A percentile compares a stretch with the other conserved stretches of the same genome.
These are phyloP conservation scores for Ommatoiulus sabulosus DNA, from an alignment of 2,888 invertebrate genomes.

Conservation along the genomic window DNA sequence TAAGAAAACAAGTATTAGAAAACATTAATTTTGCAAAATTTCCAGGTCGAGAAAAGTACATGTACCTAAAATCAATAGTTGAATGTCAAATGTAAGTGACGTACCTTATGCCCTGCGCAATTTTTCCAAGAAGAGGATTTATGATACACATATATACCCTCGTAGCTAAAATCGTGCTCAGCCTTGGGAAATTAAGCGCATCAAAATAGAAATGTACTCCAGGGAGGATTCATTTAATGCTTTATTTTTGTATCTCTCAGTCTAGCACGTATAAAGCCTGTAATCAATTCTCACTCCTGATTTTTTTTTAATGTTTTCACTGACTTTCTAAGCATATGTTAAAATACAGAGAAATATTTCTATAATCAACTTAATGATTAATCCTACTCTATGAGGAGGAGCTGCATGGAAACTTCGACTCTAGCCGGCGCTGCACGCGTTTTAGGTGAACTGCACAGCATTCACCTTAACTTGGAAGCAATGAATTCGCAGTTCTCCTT, in stretches of 20 bases:
- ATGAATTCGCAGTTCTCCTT: too few relatives aligned
- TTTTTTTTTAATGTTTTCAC: background rate
- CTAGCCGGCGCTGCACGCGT: too few relatives aligned
- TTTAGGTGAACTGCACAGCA: too few relatives aligned
- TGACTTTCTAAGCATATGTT: background rate
- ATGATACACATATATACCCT: background rate
- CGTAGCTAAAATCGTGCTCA: background rate
- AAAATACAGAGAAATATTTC: background rate
- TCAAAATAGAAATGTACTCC: conserved; percentile 10
- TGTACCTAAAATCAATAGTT: background rate
- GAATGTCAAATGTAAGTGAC: background rate
- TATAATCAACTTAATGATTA: background rate
- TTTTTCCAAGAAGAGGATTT: too few relatives aligned
- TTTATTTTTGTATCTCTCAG: background rate
- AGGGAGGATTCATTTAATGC: background rate
- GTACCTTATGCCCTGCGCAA: background rate
- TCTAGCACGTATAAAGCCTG: background rate
- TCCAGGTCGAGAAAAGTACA: too few relatives aligned
- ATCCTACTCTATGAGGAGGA: too few relatives aligned
- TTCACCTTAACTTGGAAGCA: too few relatives aligned
- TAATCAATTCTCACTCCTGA: background rate
- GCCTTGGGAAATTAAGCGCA: background rate
- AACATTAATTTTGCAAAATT: too few relatives aligned
- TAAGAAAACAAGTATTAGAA: too few relatives aligned
- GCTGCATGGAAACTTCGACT: too few relatives aligned